Evolutionary conservation across 2,797 vertebrate species (phyloP).

Genomic region (Salarias fasciatus): DNA sequence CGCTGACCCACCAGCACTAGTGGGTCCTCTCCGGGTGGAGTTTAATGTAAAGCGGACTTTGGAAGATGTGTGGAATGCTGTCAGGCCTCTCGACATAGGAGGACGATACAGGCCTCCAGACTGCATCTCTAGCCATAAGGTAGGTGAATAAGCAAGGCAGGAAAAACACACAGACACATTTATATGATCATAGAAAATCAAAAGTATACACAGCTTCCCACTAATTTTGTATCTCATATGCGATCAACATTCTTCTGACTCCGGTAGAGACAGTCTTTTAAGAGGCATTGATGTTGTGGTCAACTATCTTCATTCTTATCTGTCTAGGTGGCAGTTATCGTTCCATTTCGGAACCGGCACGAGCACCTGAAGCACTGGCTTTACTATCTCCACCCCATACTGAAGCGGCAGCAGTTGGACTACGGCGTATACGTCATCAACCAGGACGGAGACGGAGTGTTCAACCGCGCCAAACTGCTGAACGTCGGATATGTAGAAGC

Average conservation of each 20-base stretch:
- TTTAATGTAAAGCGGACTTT: conserved; percentile 35
- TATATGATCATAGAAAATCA: too few relatives aligned
- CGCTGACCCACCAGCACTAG: conserved; percentile 42
- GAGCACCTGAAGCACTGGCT: conserved; percentile 89
- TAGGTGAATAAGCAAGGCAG: conserved; percentile 25
- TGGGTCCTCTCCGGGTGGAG: conserved; percentile 52
- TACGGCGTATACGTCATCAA: conserved; percentile 91
- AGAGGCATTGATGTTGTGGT: too few relatives aligned
- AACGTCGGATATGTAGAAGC: conserved; percentile 90
- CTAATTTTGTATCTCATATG: too few relatives aligned
- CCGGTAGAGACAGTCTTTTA: too few relatives aligned
- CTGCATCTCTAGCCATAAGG: conserved; percentile 67
- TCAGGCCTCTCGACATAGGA: conserved; percentile 28
- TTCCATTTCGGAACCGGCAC: conserved; percentile 90
- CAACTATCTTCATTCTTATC: too few relatives aligned
- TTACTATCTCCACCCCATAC: conserved; percentile 88
- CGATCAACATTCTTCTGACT: too few relatives aligned
- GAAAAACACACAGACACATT: background rate
- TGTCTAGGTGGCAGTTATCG: conserved; percentile 86
- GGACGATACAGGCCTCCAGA: conserved; percentile 59
- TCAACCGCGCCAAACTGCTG: conserved; percentile 95
- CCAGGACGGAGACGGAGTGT: conserved; percentile 88
- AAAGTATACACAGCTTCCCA: too few relatives aligned
- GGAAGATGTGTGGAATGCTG: conserved; percentile 12
- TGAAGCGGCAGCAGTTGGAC: conserved; percentile 86